These are phyloP conservation scores for Quiscalus mexicanus DNA, from an alignment of 2,113 vertebrate genomes.

Conservation along the genomic window DNA sequence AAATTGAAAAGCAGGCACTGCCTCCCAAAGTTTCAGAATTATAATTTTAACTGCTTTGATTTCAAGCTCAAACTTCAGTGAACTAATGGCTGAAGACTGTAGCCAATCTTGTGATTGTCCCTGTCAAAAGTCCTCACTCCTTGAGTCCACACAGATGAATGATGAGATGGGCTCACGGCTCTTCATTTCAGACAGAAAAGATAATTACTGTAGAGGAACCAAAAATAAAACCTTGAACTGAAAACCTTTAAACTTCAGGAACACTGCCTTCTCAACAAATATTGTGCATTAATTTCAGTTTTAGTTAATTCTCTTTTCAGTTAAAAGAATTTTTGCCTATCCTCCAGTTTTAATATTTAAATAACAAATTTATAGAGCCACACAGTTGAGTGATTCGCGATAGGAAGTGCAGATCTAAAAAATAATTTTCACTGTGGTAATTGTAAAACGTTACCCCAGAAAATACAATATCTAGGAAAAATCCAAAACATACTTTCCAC, in stretches of 20 bases:
- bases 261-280: not conserved
- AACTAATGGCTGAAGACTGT: not conserved
- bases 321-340: not conserved
- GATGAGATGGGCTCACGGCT: not conserved
- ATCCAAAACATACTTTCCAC: not conserved
- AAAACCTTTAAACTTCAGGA: not conserved
- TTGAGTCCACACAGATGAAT: fast-evolving
- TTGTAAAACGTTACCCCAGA: not conserved
- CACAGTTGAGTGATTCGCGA: not conserved
- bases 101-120: not conserved
- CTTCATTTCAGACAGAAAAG: not conserved
- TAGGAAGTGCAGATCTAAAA: not conserved
- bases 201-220: not conserved
- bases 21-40: not conserved
- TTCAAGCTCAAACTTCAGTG: not conserved
- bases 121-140: not conserved
- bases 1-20: not conserved
- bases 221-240: not conserved
- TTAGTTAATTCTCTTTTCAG: not conserved
- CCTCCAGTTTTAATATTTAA: not conserved
- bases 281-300: not conserved
- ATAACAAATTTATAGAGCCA: not conserved
- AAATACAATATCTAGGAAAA: not conserved
- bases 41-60: not conserved
- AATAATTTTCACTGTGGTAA: not conserved